Evolutionary conservation across 2,888 invertebrate genomes (phyloP).

Genomic region (Acholoe squamosa): DNA sequence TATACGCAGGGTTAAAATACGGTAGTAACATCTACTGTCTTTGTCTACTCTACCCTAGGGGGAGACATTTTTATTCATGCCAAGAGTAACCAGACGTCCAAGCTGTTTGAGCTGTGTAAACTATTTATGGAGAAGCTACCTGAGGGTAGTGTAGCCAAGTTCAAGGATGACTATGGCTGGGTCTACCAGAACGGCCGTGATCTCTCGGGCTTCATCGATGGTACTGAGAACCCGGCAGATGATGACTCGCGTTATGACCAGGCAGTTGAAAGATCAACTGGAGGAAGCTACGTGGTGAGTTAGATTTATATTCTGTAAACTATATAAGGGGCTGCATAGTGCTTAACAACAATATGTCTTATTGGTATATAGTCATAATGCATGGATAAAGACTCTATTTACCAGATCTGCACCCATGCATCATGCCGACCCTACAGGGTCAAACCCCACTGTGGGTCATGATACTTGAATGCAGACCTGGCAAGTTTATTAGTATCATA

Average conservation of each 20-base stretch:
- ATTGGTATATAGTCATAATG: no score
- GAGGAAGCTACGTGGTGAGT: slow-evolving; percentile 82
- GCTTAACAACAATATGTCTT: no score
- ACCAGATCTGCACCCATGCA: no score
- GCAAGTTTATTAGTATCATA: no score
- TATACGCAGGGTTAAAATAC: neutral
- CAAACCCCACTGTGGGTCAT: no score
- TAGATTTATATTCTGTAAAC: neutral
- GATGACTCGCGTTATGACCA: slow-evolving; percentile 78
- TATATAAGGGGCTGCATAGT: no score
- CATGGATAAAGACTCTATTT: no score
- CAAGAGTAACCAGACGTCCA: slow-evolving; percentile 80
- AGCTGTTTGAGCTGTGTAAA: slow-evolving; percentile 81
- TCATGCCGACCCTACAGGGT: no score
- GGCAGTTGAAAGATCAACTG: slow-evolving; percentile 81
- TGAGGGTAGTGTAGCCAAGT: slow-evolving; percentile 76
- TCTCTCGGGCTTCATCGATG: slow-evolving; percentile 83
- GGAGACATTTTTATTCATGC: slow-evolving; percentile 83
- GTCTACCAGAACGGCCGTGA: slow-evolving; percentile 82
- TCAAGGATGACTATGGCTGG: slow-evolving; percentile 82
- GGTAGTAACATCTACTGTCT: neutral
- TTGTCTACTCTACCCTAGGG: slow-evolving; percentile 72
- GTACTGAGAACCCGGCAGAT: slow-evolving; percentile 83
- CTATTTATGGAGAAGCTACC: slow-evolving; percentile 77
- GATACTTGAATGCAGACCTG: no score